Conservation (phyloP, 2,888 invertebrate species). For the Drosophila kokeensis region DNA sequence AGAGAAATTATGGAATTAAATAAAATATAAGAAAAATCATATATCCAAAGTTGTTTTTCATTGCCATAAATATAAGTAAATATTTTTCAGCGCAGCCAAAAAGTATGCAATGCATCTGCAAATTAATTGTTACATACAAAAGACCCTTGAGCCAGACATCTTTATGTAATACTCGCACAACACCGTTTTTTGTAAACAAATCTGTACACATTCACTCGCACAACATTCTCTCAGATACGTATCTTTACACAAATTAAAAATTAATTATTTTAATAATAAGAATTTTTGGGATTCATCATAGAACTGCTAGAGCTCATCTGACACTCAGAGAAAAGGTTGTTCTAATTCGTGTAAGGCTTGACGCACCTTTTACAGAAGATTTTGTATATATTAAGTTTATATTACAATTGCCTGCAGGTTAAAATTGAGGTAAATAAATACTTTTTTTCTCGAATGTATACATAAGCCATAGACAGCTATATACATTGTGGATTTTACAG, state of each 20-base stretch:
- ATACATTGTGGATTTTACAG: slow-evolving; percentile 17
- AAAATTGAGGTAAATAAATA: neutral
- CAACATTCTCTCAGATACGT: slow-evolving; percentile 7
- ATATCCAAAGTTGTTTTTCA: neutral
- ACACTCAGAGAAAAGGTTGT: neutral
- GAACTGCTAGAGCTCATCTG: neutral
- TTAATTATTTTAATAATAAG: slow-evolving; percentile 37
- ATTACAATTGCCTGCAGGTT: neutral
- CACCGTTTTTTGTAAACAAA: neutral
- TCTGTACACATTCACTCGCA: neutral
- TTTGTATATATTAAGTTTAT: no score
- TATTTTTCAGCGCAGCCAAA: slow-evolving; percentile 17
- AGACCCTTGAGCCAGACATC: neutral
- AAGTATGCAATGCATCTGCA: slow-evolving; percentile 39
- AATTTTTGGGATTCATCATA: slow-evolving; percentile 1
- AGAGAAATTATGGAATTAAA: slow-evolving; percentile 70
- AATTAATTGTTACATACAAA: neutral
- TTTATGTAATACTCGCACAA: neutral
- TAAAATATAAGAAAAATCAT: slow-evolving; percentile 71
- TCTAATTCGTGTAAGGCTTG: neutral
- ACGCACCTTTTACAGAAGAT: neutral
- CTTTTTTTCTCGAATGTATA: neutral
- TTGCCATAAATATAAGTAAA: neutral
- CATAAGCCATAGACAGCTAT: neutral
- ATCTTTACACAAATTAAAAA: slow-evolving; percentile 34